These are phyloP conservation scores for Pteruthius melanotis DNA, from an alignment of 2,113 vertebrate species.

Conservation along the genomic window DNA sequence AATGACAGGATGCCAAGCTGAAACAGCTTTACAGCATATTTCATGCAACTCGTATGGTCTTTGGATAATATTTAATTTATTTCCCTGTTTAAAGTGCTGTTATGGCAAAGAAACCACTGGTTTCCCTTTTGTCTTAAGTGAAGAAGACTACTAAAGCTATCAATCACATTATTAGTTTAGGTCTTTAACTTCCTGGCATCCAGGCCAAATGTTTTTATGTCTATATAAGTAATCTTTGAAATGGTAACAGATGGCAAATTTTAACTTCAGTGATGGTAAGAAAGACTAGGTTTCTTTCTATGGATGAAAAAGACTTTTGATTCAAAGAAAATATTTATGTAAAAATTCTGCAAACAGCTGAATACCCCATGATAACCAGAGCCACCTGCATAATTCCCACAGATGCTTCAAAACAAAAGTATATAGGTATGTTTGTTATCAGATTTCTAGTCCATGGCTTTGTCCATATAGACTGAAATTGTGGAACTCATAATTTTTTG, in stretches of 20 bases:
- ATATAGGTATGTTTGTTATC: neutral
- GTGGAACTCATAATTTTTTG: neutral
- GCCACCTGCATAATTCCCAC: neutral
- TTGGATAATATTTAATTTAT: neutral
- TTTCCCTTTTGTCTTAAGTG: neutral
- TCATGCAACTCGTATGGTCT: neutral
- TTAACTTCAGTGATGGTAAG: neutral
- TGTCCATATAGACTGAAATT: neutral
- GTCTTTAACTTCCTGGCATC: neutral
- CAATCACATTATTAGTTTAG: neutral
- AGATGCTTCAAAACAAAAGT: neutral
- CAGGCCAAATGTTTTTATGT: neutral
- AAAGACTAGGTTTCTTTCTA: neutral
- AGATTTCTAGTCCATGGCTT: neutral
- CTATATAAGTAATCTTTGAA: neutral
- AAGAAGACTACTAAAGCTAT: neutral
- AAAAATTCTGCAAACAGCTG: neutral
- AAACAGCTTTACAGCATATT: neutral
- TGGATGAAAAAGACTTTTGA: neutral
- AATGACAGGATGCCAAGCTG: neutral
- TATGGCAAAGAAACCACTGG: neutral
- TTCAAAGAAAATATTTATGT: neutral
- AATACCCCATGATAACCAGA: neutral
- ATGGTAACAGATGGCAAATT: neutral
- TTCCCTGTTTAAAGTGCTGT: neutral